Evolutionary conservation across 1,140 invertebrate species (phyloP).

Genomic region (Dendroctonus valens): DNA sequence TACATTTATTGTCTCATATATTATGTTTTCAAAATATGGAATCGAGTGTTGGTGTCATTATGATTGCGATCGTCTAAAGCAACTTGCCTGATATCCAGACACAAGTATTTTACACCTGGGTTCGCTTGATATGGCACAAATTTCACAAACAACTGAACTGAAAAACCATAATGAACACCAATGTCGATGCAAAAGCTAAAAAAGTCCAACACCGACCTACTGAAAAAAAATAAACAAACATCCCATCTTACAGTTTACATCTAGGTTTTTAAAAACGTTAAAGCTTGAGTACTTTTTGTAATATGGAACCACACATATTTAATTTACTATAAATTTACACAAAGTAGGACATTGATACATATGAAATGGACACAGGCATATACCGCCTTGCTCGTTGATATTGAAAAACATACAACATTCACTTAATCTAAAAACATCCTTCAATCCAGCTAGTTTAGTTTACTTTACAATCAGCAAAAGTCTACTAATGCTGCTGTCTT

Average conservation of each 20-base stretch:
- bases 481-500: no score
- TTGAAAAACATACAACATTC: slow-evolving; percentile 47
- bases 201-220: slow-evolving; percentile 25
- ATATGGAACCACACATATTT: slow-evolving; percentile 33
- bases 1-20: slow-evolving; percentile 33
- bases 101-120: no score
- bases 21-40: slow-evolving; percentile 22
- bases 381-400: slow-evolving; percentile 43
- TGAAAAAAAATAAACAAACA: slow-evolving; percentile 18
- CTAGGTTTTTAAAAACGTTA: slow-evolving; percentile 33
- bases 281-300: slow-evolving; percentile 32
- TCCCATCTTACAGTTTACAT: slow-evolving; percentile 25
- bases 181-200: slow-evolving; percentile 14
- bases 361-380: slow-evolving; percentile 27
- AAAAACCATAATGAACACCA: slow-evolving; percentile 3
- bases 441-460: neutral
- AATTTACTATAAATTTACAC: slow-evolving; percentile 21
- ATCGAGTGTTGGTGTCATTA: slow-evolving; percentile 11
- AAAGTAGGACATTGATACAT: slow-evolving; percentile 25
- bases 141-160: neutral
- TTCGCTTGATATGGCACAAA: no score
- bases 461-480: no score
- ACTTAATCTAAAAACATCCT: slow-evolving; percentile 32
- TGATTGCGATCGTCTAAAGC: neutral
- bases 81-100: no score